phyloP scores from a whole-genome alignment of 2,113 vertebrate genomes.

The Campylomormyrus tamandua region DNA sequence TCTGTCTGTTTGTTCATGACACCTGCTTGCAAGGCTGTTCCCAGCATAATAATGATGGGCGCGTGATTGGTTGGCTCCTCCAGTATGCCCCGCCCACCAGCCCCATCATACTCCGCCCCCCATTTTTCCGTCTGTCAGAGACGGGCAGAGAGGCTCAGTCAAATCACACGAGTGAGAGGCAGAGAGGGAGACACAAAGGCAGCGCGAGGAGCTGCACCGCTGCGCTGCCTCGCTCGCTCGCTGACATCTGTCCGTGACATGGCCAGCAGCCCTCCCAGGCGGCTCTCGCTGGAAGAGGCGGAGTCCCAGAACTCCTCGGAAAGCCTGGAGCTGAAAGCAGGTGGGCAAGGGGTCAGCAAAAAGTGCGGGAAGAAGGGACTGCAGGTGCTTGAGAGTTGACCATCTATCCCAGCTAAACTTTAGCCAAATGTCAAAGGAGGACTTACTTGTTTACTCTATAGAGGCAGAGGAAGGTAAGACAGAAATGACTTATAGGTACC shows the following conservation, averaged over 20 bases:
- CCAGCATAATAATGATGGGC: background rate
- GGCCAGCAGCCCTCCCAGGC: slow-evolving; percentile 40
- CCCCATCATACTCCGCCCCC: background rate
- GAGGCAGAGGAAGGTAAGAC: background rate
- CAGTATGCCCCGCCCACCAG: background rate
- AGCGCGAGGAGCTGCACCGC: background rate
- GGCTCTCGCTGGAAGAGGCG: slow-evolving; percentile 39
- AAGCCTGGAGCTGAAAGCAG: slow-evolving; percentile 39
- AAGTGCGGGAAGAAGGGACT: background rate
- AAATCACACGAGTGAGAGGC: slow-evolving; percentile 1
- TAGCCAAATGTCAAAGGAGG: background rate
- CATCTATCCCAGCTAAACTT: background rate
- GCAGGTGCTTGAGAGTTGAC: background rate
- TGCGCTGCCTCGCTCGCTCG: no score
- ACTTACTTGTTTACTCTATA: background rate
- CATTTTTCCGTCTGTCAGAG: background rate
- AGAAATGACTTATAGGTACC: background rate
- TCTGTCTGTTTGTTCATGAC: background rate
- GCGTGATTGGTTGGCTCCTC: background rate
- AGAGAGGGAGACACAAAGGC: slow-evolving; percentile 11
- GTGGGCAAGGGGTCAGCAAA: slow-evolving; percentile 32
- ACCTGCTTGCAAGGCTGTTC: background rate
- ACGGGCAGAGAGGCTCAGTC: background rate
- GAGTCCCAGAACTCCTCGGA: slow-evolving; percentile 40
- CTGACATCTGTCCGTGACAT: slow-evolving; percentile 19